Evolutionary conservation across 2,888 invertebrate species (phyloP), one percentile per base, ranked within the genome.

Genomic region (Tipula confusa): DNA sequence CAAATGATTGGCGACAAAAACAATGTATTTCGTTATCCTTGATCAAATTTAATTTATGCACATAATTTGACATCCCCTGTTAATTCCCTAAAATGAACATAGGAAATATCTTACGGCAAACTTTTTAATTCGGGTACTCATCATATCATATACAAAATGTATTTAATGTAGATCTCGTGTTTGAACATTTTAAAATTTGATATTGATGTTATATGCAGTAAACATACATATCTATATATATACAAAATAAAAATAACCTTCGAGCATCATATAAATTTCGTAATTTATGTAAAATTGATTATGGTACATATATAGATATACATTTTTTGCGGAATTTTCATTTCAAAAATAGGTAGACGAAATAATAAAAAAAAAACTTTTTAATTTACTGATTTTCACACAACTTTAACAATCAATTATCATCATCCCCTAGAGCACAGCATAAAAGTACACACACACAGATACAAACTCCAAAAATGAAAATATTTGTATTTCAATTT

Each of bases 381-480:
- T 64, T 64, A 64, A 64, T 64, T 64, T 64, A 64, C 64, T 64
- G 64, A 64, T 64, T 64, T 64, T 64, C 64, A 64, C 64, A 64
- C 64, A 64, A 64, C 64, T 64, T 64, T 64, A 64, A 64, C 64
- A 64, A 64, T 64, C 24, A 64, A 64, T 64, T 64, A 64, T 24
- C 64, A 64, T 24, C 64, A 64, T 43, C 64, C 64, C 64, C 24
- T 24, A 9, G 2, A 24, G 64, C 43, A 24, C n/a, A n/a, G n/a
- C n/a, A n/a, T n/a, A n/a, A n/a, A n/a, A n/a, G n/a, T 24, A 64
- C 3, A 64, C 24, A 24, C 64, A 64, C 64, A 64, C n/a, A n/a
- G n/a, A n/a, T n/a, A n/a, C n/a, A n/a, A n/a, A n/a, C n/a, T n/a
- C n/a, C n/a, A 18, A 64, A 64, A 64, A 64, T 64, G 24, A 64